Conservation (phyloP, 2,797 vertebrate species). For the Vultur gryphus region DNA sequence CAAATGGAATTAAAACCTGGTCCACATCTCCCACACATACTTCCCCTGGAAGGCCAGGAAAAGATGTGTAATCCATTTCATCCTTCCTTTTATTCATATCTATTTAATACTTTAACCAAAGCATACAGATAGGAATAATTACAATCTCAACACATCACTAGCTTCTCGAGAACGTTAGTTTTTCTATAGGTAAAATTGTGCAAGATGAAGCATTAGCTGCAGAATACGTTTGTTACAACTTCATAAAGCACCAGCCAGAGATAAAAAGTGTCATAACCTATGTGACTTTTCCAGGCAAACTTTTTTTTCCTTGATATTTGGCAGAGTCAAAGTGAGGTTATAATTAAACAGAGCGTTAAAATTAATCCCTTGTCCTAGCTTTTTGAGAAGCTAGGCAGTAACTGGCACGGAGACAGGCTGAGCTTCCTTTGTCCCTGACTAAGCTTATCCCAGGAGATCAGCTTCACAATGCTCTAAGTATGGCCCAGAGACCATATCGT, state of each 20-base stretch:
- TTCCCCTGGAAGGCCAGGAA: neutral
- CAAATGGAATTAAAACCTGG: neutral
- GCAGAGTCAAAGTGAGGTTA: neutral
- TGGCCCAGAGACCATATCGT: accelerated
- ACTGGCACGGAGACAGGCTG: neutral
- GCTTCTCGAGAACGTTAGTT: neutral
- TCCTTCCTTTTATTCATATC: slow-evolving; percentile 6
- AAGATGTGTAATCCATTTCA: neutral
- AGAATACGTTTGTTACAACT: neutral
- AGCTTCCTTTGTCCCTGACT: neutral
- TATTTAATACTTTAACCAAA: slow-evolving; percentile 11
- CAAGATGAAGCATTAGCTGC: neutral
- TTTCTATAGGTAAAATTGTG: neutral
- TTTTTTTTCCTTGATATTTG: neutral
- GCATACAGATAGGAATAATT: neutral
- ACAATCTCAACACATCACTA: neutral
- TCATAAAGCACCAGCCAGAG: neutral
- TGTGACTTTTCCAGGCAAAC: neutral
- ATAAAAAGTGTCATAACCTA: neutral
- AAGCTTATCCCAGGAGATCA: neutral
- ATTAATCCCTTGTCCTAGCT: neutral
- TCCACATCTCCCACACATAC: neutral
- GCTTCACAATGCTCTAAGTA: neutral
- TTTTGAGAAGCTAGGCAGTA: neutral
- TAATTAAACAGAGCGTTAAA: neutral